Percentiles rank a stretch among this genome's conserved stretches.
Evolutionary conservation across 2,797 vertebrate genomes (phyloP).

Genomic region (Bovichtus diacanthus): DNA sequence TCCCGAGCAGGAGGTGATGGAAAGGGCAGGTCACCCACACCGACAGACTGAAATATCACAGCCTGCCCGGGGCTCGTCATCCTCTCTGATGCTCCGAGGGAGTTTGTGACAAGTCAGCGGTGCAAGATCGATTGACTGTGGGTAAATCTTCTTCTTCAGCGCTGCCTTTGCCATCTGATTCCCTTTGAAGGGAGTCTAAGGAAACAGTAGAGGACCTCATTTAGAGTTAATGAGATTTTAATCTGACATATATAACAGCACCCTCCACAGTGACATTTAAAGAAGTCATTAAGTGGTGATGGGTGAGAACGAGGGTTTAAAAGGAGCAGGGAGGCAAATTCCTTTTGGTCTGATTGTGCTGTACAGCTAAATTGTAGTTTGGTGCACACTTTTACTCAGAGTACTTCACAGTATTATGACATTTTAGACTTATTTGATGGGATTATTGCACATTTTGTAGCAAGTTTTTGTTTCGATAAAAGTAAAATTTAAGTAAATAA

Average conservation of each 20-base stretch:
- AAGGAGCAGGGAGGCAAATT: not conserved
- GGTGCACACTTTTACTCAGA: not conserved
- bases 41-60: slow-evolving; percentile 63
- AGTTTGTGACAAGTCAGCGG: slow-evolving; percentile 36
- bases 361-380: not conserved
- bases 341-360: not conserved
- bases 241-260: slow-evolving; percentile 39
- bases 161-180: slow-evolving; percentile 1
- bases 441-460: too few relatives aligned
- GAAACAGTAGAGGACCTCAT: slow-evolving; percentile 20
- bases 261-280: slow-evolving; percentile 65
- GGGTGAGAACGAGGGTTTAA: slow-evolving; percentile 28
- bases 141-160: slow-evolving; percentile 43
- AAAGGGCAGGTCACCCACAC: slow-evolving; percentile 61
- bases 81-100: slow-evolving; percentile 20
- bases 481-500: too few relatives aligned
- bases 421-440: too few relatives aligned
- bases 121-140: slow-evolving; percentile 11
- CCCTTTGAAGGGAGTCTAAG: not conserved
- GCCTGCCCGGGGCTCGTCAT: slow-evolving; percentile 51
- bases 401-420: not conserved
- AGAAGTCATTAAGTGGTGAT: slow-evolving; percentile 53
- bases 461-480: too few relatives aligned
- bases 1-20: slow-evolving; percentile 41
- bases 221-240: slow-evolving; percentile 66